phyloP scores from a whole-genome alignment of 2,113 vertebrate genomes.

The Brienomyrus brachyistius region DNA sequence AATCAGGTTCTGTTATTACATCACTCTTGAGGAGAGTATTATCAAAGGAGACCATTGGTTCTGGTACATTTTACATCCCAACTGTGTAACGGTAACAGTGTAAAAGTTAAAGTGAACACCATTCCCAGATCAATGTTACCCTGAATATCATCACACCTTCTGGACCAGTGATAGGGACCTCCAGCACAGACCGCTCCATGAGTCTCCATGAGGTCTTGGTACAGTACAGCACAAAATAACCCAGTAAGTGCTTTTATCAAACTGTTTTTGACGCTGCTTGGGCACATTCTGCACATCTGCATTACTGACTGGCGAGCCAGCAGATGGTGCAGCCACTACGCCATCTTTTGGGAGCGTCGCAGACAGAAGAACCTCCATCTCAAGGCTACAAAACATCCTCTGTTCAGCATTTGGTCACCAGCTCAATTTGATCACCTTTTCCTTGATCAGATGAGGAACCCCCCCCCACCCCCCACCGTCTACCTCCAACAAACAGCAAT shows the following conservation, averaged over 20 bases:
- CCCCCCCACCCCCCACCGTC: not conserved
- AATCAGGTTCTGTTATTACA: not conserved
- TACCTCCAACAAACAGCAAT: not conserved
- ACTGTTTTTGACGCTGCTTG: not conserved
- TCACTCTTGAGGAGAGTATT: not conserved
- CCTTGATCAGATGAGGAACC: not conserved
- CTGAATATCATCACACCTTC: not conserved
- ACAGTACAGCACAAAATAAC: not conserved
- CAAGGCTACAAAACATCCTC: not conserved
- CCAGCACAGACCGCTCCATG: not conserved
- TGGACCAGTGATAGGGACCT: not conserved
- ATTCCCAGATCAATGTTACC: not conserved
- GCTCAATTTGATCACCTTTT: not conserved
- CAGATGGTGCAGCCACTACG: not conserved
- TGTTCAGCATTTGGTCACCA: not conserved
- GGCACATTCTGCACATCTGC: not conserved
- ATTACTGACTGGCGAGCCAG: not conserved
- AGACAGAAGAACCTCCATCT: not conserved
- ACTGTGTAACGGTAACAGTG: not conserved
- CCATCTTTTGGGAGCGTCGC: not conserved
- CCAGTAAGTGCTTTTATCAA: not conserved
- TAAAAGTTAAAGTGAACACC: not conserved
- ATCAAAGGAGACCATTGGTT: not conserved
- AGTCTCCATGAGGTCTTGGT: not conserved
- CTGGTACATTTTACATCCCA: not conserved